phyloP scores from a whole-genome alignment of 2,888 invertebrate species.

The Germaria angustata region DNA sequence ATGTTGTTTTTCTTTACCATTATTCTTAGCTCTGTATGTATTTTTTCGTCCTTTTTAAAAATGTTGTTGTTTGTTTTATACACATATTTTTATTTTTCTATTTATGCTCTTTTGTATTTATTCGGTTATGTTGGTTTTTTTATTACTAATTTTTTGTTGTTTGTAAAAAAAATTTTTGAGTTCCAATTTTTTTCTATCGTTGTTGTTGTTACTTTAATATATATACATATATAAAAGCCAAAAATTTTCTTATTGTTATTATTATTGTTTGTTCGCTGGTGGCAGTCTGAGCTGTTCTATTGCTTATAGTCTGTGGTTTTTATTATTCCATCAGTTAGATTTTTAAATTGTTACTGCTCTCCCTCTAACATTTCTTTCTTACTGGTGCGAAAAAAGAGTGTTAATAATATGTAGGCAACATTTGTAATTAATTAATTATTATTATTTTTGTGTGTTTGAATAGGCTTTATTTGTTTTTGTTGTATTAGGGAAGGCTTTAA shows the following conservation, averaged over 20 bases:
- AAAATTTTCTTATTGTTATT: slow-evolving; percentile 10
- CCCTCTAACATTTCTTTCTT: slow-evolving; percentile 31
- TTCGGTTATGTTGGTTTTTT: slow-evolving; percentile 49
- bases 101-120: slow-evolving; percentile 57
- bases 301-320: slow-evolving; percentile 62
- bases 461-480: slow-evolving; percentile 31
- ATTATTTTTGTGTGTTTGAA: too few relatives aligned
- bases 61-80: background rate
- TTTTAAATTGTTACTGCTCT: slow-evolving; percentile 60
- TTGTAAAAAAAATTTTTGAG: slow-evolving; percentile 32
- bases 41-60: slow-evolving; percentile 30
- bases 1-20: background rate
- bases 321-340: slow-evolving; percentile 55
- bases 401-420: slow-evolving; percentile 14
- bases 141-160: slow-evolving; percentile 46
- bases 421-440: too few relatives aligned
- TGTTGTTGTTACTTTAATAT: background rate
- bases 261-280: background rate
- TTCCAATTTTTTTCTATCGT: slow-evolving; percentile 23
- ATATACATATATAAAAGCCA: too few relatives aligned
- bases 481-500: slow-evolving; percentile 51
- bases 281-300: slow-evolving; percentile 26
- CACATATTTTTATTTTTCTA: slow-evolving; percentile 13
- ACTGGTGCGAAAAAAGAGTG: slow-evolving; percentile 51
- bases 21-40: background rate